These are phyloP conservation scores for Andrena fulva DNA, from an alignment of 2,888 invertebrate genomes.

Conservation along the genomic window DNA sequence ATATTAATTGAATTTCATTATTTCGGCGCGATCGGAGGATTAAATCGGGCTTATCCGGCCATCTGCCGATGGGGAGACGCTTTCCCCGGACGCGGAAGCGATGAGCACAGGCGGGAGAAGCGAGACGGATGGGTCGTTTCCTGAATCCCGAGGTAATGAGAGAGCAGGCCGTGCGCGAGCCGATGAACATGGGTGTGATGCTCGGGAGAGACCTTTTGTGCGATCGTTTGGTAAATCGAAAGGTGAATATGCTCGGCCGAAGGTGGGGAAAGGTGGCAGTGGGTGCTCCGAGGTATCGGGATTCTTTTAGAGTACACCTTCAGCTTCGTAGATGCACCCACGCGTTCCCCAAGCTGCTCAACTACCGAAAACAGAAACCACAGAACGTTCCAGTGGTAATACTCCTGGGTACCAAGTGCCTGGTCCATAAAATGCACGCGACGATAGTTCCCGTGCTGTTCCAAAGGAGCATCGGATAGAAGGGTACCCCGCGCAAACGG, in stretches of 20 bases:
- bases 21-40: slow-evolving; percentile 35
- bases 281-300: too few species aligned
- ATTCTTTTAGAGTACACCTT: too few species aligned
- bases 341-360: too few species aligned
- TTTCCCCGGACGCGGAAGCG: slow-evolving; percentile 69
- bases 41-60: slow-evolving; percentile 23
- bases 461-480: not conserved
- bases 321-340: too few species aligned
- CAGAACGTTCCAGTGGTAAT: too few species aligned
- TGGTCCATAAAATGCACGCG: too few species aligned
- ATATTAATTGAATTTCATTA: slow-evolving; percentile 49
- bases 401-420: too few species aligned
- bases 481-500: slow-evolving; percentile 12
- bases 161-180: slow-evolving; percentile 2
- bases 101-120: slow-evolving; percentile 9
- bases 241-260: not conserved
- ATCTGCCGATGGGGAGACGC: slow-evolving; percentile 18
- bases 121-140: slow-evolving; percentile 31
- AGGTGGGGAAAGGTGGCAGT: too few species aligned
- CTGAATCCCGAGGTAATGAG: slow-evolving; percentile 28
- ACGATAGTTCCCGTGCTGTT: not conserved
- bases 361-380: too few species aligned
- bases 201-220: not conserved
- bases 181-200: not conserved
- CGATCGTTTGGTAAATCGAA: not conserved